Percentiles rank a stretch among this genome's conserved stretches.
Evolutionary conservation across 2,797 vertebrate species (phyloP).

Genomic region (Chaetophractus vellerosus): DNA sequence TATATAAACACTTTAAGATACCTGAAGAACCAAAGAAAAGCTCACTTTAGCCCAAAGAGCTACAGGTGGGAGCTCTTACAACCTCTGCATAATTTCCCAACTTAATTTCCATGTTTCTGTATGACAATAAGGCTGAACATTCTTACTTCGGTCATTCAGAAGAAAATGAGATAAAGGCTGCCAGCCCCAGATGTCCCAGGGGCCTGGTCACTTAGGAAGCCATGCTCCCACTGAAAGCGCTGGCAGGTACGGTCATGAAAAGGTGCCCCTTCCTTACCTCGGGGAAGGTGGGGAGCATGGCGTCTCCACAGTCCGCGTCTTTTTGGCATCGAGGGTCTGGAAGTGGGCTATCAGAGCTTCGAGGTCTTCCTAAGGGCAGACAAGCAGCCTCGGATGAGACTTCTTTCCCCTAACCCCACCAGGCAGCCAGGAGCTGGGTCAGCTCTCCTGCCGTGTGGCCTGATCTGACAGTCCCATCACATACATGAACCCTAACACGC

Average conservation of each 20-base stretch:
- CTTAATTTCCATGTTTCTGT: not conserved
- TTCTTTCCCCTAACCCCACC: not conserved
- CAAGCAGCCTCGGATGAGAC: not conserved
- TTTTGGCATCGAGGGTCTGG: constrained; percentile 95
- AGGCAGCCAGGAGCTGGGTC: not conserved
- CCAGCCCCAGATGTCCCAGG: not conserved
- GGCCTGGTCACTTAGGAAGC: not conserved
- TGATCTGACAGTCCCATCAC: no score
- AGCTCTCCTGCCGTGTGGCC: not conserved
- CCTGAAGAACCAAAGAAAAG: not conserved
- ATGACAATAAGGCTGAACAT: not conserved
- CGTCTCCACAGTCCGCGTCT: constrained; percentile 94
- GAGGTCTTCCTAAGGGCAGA: constrained; percentile 94
- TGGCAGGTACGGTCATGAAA: not conserved
- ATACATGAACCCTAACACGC: not conserved
- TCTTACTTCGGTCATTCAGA: not conserved
- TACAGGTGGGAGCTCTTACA: not conserved
- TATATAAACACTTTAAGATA: not conserved
- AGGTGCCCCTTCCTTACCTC: constrained; percentile 88
- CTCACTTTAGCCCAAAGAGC: not conserved
- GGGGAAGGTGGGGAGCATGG: constrained; percentile 94
- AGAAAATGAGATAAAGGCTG: not conserved
- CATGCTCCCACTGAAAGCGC: not conserved
- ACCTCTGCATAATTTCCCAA: not conserved
- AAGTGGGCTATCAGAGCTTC: constrained; percentile 97